These are phyloP conservation scores for Thera obeliscata DNA, from an alignment of 2,888 invertebrate genomes.

Conservation along the genomic window DNA sequence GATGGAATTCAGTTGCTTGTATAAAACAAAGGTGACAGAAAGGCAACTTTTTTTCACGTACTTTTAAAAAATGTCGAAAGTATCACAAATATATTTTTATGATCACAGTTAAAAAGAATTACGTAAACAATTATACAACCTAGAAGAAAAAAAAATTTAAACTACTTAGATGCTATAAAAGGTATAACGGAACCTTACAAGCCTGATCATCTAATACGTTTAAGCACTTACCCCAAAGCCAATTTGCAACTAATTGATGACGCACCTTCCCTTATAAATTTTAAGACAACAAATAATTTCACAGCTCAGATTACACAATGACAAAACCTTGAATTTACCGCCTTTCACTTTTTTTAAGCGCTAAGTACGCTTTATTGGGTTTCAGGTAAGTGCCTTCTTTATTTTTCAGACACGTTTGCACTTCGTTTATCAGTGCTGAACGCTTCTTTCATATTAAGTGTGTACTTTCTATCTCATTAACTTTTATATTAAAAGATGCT, in stretches of 20 bases:
- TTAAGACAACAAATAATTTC: constrained; percentile 75
- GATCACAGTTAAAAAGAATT: no score
- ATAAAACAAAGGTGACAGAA: no score
- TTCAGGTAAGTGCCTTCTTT: constrained; percentile 62
- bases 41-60: no score
- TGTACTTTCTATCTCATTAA: constrained; percentile 36
- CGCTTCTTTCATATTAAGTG: constrained; percentile 30
- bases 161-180: no score
- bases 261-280: constrained; percentile 66
- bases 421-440: constrained; percentile 46
- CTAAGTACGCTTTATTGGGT: constrained; percentile 63
- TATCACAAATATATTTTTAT: no score
- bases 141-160: no score
- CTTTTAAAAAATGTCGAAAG: no score
- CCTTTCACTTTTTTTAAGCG: constrained; percentile 45
- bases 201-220: not conserved
- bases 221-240: not conserved
- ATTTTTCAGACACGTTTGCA: constrained; percentile 61
- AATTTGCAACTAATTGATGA: constrained; percentile 37
- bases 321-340: constrained; percentile 63
- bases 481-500: constrained; percentile 30
- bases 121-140: no score
- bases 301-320: constrained; percentile 57
- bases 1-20: no score
- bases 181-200: no score